Base-by-base conservation (phyloP, 2,797 vertebrate species). In the Spinus olivaceus region DNA sequence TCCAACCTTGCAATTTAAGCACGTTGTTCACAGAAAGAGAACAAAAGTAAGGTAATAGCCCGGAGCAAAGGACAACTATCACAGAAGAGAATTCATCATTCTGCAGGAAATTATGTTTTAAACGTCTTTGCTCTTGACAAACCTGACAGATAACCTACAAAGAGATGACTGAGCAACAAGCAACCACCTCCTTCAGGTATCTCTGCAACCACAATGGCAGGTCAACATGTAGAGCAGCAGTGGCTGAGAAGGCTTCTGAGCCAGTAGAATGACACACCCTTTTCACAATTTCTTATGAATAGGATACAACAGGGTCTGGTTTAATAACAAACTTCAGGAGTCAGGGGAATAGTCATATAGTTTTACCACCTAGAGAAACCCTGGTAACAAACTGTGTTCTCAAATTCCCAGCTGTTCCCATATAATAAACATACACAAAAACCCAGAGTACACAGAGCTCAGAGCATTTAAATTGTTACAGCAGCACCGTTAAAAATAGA, bases 401-500 rank as follows among this genome's bases (percentile, higher is more conserved):
- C 60, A 30, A 53, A 54, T 10, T 91, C 14, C n/a, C 70, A 82
- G 63, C 73, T 88, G 70, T 42, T 92, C 32, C 82, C 35, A 47
- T 61, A 69, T 71, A 94, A 94, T 47, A 80, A 82, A 81, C 64
- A 59, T 19, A 44, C 19, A 76, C 57, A 86, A 74, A 81, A 86
- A 49, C 80, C 71, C 56, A 64, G 64, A 37, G 63, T 60, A 79
- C 56, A 27, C 2, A 39, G 50, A 51, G 69, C 71, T 90, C 21
- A 44, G 53, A 88, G 50, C 49, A 46, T 59, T 81, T 81, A 86
- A 67, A 65, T 14, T 67, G 44, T 69, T 94, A 81, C 60, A 94
- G 72, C 60, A 95, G 64, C 73, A 50, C 37, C 33, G 17, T 82
- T 88, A 95, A 92, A 96, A 95, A 96, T 49, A 92, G 51, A 57